These are phyloP conservation scores for Apostichopus japonicus DNA, from an alignment of 35 echinoderm and acorn worm genomes.

Conservation along the genomic window DNA sequence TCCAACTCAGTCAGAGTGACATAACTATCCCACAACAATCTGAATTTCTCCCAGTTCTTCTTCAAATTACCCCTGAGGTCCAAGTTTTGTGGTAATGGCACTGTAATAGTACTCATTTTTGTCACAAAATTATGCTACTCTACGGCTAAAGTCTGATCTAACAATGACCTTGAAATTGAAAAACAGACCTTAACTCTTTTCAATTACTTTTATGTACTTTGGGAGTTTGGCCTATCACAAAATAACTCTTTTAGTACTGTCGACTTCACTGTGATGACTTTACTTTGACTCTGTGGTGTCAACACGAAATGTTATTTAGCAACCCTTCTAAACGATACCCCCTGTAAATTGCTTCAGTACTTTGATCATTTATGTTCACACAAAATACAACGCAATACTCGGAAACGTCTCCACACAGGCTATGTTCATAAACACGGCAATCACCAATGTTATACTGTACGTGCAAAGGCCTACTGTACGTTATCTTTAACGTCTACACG, in stretches of 20 bases:
- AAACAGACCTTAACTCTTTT: background rate
- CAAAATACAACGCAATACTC: too few species aligned
- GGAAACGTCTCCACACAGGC: too few species aligned
- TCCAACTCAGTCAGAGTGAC: background rate
- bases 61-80: constrained; percentile 10
- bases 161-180: background rate
- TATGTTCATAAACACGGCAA: background rate
- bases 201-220: too few species aligned
- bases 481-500: too few species aligned
- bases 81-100: constrained; percentile 20
- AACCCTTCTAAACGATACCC: background rate
- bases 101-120: background rate
- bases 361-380: background rate
- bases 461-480: too few species aligned
- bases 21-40: background rate
- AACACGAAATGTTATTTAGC: background rate
- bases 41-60: constrained; percentile 32
- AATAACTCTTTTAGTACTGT: too few species aligned
- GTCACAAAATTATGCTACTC: too few species aligned
- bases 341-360: background rate
- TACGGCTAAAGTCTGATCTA: too few species aligned
- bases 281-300: background rate
- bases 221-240: too few species aligned
- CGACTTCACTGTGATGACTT: too few species aligned
- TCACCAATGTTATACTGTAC: background rate